These are phyloP conservation scores for Sinotaia quadrata DNA, from an alignment of 2,888 invertebrate genomes.

Conservation along the genomic window DNA sequence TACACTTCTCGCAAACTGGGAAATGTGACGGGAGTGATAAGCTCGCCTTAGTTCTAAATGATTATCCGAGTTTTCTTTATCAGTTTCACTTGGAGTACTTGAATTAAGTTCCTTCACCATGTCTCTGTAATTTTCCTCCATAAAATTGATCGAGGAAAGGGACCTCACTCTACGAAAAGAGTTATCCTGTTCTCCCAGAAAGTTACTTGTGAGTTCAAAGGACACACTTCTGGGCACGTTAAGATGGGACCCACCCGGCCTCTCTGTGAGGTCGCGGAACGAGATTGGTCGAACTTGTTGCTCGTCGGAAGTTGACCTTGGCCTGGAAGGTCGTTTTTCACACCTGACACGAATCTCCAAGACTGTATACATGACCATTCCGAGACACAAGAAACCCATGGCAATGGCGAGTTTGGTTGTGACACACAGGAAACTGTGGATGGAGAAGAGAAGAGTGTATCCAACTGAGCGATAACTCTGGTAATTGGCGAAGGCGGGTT, in stretches of 20 bases:
- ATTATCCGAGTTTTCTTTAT: no score
- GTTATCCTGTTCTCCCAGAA: no score
- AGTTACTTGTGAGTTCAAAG: no score
- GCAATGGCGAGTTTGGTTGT: slow-evolving; percentile 19
- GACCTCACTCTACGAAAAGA: no score
- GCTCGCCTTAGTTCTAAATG: no score
- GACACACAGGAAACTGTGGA: slow-evolving; percentile 43
- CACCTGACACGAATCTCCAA: slow-evolving; percentile 26
- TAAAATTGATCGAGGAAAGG: no score
- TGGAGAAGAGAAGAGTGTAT: slow-evolving; percentile 50
- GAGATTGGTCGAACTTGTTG: not conserved
- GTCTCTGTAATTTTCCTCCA: no score
- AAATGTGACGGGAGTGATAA: no score
- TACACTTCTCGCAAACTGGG: no score
- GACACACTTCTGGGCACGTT: no score
- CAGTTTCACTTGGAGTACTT: no score
- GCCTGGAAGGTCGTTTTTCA: not conserved
- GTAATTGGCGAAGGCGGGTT: slow-evolving; percentile 61
- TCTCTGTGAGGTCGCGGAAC: not conserved
- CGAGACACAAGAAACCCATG: slow-evolving; percentile 19
- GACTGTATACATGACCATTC: slow-evolving; percentile 29
- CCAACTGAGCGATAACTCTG: slow-evolving; percentile 57
- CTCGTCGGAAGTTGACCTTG: not conserved
- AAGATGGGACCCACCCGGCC: not conserved
- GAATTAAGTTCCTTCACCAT: no score